These are phyloP conservation scores for Caenorhabditis briggsae DNA, from an alignment of 1,140 invertebrate genomes.

Conservation along the genomic window DNA sequence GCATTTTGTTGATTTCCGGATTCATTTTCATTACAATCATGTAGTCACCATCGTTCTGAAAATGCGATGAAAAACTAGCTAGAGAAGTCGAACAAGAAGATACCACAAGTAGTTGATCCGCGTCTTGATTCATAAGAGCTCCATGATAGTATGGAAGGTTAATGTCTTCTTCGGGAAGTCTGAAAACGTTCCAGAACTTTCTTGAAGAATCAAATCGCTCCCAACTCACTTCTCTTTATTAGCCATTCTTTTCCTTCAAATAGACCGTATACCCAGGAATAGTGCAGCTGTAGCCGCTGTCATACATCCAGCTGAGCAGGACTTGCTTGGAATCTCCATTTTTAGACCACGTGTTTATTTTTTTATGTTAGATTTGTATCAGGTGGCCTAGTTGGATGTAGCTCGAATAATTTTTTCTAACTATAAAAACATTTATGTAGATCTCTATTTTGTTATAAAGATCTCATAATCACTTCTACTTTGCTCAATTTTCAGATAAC, in stretches of 20 bases:
- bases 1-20: conserved; percentile 25
- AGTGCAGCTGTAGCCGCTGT: no score
- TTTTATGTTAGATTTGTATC: not conserved
- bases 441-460: no score
- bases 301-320: no score
- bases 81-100: not conserved
- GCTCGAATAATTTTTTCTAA: no score
- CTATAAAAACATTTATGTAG: no score
- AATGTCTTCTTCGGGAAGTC: conserved; percentile 59
- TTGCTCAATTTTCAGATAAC: no score
- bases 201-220: not conserved
- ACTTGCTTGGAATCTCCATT: no score
- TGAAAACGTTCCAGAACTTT: not conserved
- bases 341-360: not conserved
- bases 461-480: no score
- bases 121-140: conserved; percentile 70
- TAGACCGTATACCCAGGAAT: not conserved
- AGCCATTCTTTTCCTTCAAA: not conserved
- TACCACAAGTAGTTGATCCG: conserved; percentile 64
- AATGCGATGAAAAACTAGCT: not conserved
- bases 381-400: no score
- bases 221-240: conserved; percentile 26
- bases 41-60: conserved; percentile 48
- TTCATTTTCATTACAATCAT: conserved; percentile 44
- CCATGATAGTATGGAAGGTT: conserved; percentile 70